A percentile compares a stretch with the other conserved stretches of the same genome.
Evolutionary conservation across 2,797 vertebrate genomes (phyloP).

Genomic region (Lepus oiostolus): DNA sequence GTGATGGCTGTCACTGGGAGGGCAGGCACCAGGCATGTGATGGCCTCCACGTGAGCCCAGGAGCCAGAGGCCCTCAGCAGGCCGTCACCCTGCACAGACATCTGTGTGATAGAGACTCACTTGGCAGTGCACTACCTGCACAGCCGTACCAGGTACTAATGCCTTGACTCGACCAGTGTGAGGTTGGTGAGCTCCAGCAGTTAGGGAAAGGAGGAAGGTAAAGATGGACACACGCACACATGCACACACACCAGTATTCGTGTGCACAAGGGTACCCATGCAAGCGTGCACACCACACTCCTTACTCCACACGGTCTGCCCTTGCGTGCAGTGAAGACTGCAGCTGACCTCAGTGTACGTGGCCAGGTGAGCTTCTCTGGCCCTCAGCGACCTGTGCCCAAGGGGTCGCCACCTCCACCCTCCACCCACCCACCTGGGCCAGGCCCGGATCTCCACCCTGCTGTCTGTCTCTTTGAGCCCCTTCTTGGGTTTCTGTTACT

Average conservation of each 20-base stretch:
- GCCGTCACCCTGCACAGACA: neutral
- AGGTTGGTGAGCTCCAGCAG: neutral
- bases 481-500: conserved; percentile 66
- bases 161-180: neutral
- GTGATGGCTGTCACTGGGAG: neutral
- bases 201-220: neutral
- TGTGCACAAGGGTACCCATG: neutral
- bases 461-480: conserved; percentile 68
- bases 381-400: conserved; percentile 17
- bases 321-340: neutral
- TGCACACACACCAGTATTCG: neutral
- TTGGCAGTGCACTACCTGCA: neutral
- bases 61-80: neutral
- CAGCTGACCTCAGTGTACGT: neutral
- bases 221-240: neutral
- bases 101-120: neutral
- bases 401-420: neutral
- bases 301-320: neutral
- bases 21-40: neutral
- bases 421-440: neutral
- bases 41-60: neutral
- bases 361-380: neutral
- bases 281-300: neutral
- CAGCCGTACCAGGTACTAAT: neutral
- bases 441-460: conserved; percentile 51